Evolutionary conservation across 2,888 invertebrate genomes (phyloP).

Genomic region (Cheilosia variabilis): DNA sequence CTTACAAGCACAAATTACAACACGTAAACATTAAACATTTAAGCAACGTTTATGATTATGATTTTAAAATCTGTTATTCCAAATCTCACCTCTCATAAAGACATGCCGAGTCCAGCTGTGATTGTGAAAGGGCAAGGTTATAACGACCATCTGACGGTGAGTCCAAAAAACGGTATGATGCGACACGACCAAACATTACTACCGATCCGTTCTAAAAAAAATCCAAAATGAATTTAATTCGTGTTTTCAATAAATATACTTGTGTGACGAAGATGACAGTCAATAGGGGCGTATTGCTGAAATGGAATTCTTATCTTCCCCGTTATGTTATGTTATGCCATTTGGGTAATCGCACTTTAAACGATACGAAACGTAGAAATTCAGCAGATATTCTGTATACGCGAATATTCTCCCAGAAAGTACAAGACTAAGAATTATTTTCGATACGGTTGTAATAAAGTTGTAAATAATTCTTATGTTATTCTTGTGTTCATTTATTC

Average conservation of each 20-base stretch:
- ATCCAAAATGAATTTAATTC: not conserved
- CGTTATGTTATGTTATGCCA: too few species aligned
- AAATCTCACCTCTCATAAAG: slow-evolving; percentile 91
- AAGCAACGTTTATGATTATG: not conserved
- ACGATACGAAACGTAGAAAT: too few species aligned
- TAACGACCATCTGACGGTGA: slow-evolving; percentile 92
- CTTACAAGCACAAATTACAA: slow-evolving; percentile 17
- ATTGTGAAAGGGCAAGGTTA: slow-evolving; percentile 90
- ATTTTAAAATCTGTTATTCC: not conserved
- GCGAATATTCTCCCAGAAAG: too few species aligned
- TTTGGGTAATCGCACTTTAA: too few species aligned
- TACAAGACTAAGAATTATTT: too few species aligned
- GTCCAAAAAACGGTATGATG: slow-evolving; percentile 93
- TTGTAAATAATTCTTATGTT: too few species aligned
- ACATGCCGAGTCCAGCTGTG: slow-evolving; percentile 89
- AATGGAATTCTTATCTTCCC: too few species aligned
- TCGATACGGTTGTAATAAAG: too few species aligned
- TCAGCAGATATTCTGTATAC: too few species aligned
- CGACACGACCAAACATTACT: slow-evolving; percentile 93
- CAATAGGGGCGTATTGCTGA: slow-evolving; percentile 9
- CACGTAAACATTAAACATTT: slow-evolving; percentile 2
- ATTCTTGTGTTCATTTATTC: too few species aligned
- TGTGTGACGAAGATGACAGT: not conserved
- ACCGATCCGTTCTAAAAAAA: slow-evolving; percentile 90
- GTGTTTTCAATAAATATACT: not conserved